Evolutionary conservation across 2,797 vertebrate species (phyloP), one percentile per base, ranked within the genome.

Genomic region (Okamejei kenojei): DNA sequence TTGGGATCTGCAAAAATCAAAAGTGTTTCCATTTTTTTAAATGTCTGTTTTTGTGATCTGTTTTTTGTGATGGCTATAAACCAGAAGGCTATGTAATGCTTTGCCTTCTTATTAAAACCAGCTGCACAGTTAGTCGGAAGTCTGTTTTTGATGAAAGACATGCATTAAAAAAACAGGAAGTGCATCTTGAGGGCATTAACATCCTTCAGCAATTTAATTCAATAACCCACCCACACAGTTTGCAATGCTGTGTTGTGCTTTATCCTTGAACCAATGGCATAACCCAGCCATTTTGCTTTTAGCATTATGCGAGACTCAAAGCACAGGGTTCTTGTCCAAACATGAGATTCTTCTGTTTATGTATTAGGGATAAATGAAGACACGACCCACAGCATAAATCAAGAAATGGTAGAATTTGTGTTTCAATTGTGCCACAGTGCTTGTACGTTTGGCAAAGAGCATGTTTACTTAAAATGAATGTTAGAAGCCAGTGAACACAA

Each of bases 61-160:
- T n/a, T n/a, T n/a, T n/a, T 91, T 91, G 68, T 91, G 45, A 92
- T 21, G 86, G 38, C 6, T 9, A 68, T 73, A 91, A 29, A 74
- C 38, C 35, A 38, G 11, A 74, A n/a, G 6, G 21, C 32, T 10
- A 6, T 35, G 21, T 45, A 29, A 21, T 29, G 23, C 32, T 92
- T 76, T 74, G 35, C 71, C 23, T 91, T 71, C 23, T 92, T 74
- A 74, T 92, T 92, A 38, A 92, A 45, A 54, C 3, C 90, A 92
- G 71, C 68, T 92, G 90, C 76, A 63, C 71, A 45, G 90, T 92
- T 74, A 26, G 68, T 65, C 65, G 13, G 23, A 76, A 74, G n/a
- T 15, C 71, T 92, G 90, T 54, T 74, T 92, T 54, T 74, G 90
- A 92, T 92, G 35, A 92, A 92, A 92, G 90, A 58, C 38, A 29